Conservation (phyloP, 1,140 invertebrate species). For the Pseudobourletiella spinata region DNA sequence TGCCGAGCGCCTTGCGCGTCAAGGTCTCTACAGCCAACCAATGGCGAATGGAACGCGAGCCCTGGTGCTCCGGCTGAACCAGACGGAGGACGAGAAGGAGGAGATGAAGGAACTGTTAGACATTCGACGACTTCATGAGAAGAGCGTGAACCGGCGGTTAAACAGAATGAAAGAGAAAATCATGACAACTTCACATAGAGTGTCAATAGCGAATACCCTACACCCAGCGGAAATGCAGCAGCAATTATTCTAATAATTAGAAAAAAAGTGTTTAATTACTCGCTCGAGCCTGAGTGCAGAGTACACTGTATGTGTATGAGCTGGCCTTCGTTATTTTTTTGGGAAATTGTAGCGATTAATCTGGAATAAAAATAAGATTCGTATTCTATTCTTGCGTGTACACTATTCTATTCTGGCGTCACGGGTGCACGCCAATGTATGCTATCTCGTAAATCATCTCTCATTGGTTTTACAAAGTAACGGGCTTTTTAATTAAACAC, state of each 20-base stretch:
- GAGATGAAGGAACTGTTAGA: slow-evolving; percentile 86
- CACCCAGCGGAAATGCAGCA: neutral
- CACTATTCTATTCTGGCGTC: no score
- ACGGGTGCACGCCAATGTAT: no score
- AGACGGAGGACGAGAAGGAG: slow-evolving; percentile 49
- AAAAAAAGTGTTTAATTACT: no score
- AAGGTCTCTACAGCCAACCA: slow-evolving; percentile 87
- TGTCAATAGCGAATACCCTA: slow-evolving; percentile 14
- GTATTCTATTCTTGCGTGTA: neutral
- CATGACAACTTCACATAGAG: neutral
- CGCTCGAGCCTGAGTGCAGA: no score
- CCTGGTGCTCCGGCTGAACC: slow-evolving; percentile 58
- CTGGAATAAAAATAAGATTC: neutral
- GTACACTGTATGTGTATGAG: no score
- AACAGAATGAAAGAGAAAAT: slow-evolving; percentile 11
- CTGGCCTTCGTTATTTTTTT: neutral
- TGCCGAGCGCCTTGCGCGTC: slow-evolving; percentile 67
- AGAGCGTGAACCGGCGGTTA: slow-evolving; percentile 56
- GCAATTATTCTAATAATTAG: neutral
- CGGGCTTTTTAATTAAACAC: no score
- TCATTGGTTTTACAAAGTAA: no score
- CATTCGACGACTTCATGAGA: slow-evolving; percentile 75
- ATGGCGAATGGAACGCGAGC: slow-evolving; percentile 81
- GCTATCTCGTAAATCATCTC: no score
- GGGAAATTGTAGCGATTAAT: neutral